Conservation (phyloP, 2,797 vertebrate genomes). For the Serranus cabrilla region DNA sequence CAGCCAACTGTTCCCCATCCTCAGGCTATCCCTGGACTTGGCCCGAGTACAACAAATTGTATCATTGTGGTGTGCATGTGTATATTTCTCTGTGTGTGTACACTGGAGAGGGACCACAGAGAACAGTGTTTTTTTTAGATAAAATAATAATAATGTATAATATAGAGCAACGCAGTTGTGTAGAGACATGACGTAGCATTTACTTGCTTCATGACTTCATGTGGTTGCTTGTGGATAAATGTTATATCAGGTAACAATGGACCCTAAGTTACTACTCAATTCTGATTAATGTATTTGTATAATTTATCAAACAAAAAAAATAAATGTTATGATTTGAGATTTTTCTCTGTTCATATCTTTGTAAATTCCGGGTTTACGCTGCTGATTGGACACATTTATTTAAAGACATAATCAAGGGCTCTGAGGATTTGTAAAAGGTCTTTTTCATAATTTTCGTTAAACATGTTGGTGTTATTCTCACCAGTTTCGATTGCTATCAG, state of each 20-base stretch:
- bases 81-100: constrained; percentile 42
- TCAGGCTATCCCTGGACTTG: constrained; percentile 81
- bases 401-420: not conserved
- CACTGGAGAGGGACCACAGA: constrained; percentile 29
- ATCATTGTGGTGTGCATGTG: constrained; percentile 55
- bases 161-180: constrained; percentile 4
- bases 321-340: not conserved
- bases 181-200: not conserved
- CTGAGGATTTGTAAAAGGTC: too few species aligned
- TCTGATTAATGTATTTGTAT: not conserved
- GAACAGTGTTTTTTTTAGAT: constrained; percentile 23
- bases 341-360: not conserved
- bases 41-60: constrained; percentile 73
- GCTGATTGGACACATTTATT: not conserved
- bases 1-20: constrained; percentile 86
- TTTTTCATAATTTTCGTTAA: not conserved
- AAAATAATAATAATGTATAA: constrained; percentile 20
- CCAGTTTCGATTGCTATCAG: too few species aligned
- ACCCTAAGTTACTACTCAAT: not conserved
- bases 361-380: not conserved
- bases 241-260: not conserved
- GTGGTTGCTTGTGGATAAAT: not conserved
- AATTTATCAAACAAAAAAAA: not conserved
- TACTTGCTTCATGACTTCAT: not conserved
- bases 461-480: not conserved